phyloP scores from a whole-genome alignment of 2,113 vertebrate species.

The Cygnus buccinator region DNA sequence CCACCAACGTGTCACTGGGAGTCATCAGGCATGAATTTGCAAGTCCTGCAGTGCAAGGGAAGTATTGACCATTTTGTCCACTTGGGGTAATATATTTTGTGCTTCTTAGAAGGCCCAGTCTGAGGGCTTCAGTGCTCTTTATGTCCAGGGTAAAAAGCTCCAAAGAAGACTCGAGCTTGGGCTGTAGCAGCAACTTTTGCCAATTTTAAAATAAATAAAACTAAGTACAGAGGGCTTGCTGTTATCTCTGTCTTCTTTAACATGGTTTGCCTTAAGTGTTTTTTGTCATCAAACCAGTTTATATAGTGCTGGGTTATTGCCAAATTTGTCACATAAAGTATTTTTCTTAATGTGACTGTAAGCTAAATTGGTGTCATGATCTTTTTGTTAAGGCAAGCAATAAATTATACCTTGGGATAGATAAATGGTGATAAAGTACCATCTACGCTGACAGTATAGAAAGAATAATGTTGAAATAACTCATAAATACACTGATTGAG shows the following conservation, averaged over 20 bases:
- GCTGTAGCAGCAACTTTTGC: not conserved
- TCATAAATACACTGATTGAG: not conserved
- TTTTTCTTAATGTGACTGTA: constrained; percentile 5
- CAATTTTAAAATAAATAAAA: not conserved
- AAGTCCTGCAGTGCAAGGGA: not conserved
- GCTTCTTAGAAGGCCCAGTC: not conserved
- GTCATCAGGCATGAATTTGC: not conserved
- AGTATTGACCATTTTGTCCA: not conserved
- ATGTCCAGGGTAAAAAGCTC: not conserved
- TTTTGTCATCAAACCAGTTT: not conserved
- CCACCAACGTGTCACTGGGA: not conserved
- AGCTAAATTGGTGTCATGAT: not conserved
- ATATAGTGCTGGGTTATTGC: not conserved
- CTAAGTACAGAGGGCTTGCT: not conserved
- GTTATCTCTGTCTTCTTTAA: not conserved
- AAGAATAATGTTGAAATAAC: not conserved
- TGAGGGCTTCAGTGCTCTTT: not conserved
- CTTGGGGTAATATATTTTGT: not conserved
- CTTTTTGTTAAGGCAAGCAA: not conserved
- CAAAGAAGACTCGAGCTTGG: not conserved
- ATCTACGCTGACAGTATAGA: not conserved
- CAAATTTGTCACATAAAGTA: not conserved
- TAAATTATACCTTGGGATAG: not conserved
- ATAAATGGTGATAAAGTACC: not conserved
- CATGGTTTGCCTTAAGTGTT: not conserved